Base-by-base conservation (phyloP, 1,140 invertebrate species). In the Watersipora subatra region DNA sequence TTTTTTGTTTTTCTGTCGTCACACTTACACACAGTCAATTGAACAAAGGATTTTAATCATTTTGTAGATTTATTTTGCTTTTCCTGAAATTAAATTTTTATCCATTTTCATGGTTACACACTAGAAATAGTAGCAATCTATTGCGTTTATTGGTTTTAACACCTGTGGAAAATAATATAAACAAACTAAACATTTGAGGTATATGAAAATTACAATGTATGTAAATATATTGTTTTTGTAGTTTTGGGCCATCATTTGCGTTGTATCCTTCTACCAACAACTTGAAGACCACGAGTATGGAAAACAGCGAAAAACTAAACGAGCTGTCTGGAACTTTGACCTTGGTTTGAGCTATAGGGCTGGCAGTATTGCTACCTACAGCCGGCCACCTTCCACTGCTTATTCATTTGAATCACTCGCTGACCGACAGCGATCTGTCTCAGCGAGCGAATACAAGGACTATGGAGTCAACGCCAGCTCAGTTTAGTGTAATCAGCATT, bases 311-410 rank as follows among this genome's bases (percentile, higher is more conserved):
- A 24, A 28, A 17, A 59, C 58, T 12, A 24, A 28, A 17, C 7
- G 58, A 59, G 58, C 58, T 59, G 22, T 59, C 22, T 59, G 58
- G 58, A 25, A 25, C 58, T 59, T 59, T 28, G 58, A 59, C 58
- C 58, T 59, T 24, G 58, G 58, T 24, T 22, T 25, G 58, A 59
- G 58, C 22, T 25, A 25, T 17, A 24, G 58, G 22, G 22, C 22
- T 12, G 27, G 58, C 58, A 59, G 22, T 17, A 25, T 28, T 17
- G 22, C 22, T 22, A 28, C 58, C 7, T 59, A 24, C 58, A 59
- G 58, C 58, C 7, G 58, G 22, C 22, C 58, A 28, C 58, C 58
- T 7, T 25, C 22, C 58, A 59, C 58, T 25, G 58, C 58, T 28
- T 59, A 59, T 22, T 59, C 58, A 7, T 59, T 59, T 22, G 58